Conservation (phyloP, 2,797 vertebrate genomes). For the Setipinna tenuifilis region DNA sequence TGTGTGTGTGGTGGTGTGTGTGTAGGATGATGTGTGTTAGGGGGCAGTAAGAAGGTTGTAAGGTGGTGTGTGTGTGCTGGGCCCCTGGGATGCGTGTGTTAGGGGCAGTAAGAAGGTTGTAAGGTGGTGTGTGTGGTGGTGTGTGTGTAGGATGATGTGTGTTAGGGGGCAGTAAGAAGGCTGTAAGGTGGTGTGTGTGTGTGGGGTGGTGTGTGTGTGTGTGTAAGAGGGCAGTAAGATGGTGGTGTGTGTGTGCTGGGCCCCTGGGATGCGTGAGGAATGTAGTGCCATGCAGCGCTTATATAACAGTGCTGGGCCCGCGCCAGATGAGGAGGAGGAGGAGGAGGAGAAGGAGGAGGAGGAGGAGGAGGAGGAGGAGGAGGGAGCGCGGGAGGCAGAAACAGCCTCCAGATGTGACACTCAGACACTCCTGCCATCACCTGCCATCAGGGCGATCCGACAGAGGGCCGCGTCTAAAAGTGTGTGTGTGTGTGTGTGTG, state of each 20-base stretch:
- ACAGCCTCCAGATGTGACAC: conserved; percentile 59
- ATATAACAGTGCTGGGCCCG: not conserved
- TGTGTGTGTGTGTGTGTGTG: too few species aligned
- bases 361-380: conserved; percentile 45
- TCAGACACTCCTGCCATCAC: conserved; percentile 55
- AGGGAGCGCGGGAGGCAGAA: conserved; percentile 38
- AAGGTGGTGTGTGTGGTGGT: not conserved
- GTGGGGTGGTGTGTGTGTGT: too few species aligned
- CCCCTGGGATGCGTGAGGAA: not conserved
- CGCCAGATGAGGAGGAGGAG: not conserved
- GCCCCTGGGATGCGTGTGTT: not conserved
- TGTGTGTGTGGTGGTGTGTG: too few species aligned
- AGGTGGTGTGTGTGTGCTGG: too few species aligned
- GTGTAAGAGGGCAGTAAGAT: too few species aligned
- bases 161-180: too few species aligned
- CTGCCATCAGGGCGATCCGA: conserved; percentile 60
- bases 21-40: too few species aligned
- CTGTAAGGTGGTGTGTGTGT: too few species aligned
- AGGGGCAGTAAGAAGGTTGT: too few species aligned
- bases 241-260: too few species aligned
- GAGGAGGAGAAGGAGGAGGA: not conserved
- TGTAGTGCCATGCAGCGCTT: not conserved
- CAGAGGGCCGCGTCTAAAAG: conserved; percentile 54
- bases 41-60: too few species aligned
- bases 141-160: too few species aligned